Conservation (phyloP, 1,140 invertebrate species). For the Vanessa tameamea region DNA sequence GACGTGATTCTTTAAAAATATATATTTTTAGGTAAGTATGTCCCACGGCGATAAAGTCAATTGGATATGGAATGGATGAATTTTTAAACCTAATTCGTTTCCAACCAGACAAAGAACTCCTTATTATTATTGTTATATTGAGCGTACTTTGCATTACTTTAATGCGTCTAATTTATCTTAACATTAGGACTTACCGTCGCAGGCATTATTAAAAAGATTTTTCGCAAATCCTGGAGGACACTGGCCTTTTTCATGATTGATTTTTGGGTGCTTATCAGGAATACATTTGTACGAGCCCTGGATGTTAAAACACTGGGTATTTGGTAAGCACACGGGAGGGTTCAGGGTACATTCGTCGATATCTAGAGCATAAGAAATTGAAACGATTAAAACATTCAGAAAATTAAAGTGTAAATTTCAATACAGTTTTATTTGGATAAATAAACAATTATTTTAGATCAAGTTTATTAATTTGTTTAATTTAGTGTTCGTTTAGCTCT, state of each 20-base stretch:
- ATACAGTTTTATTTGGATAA: too few relatives aligned
- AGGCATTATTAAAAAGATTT: conserved; percentile 82
- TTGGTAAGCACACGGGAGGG: conserved; percentile 81
- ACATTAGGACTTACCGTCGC: conserved; percentile 83
- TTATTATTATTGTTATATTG: too few relatives aligned
- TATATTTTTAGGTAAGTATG: too few relatives aligned
- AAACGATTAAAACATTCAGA: neutral
- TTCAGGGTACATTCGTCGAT: conserved; percentile 86
- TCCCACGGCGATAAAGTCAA: too few relatives aligned
- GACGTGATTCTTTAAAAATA: too few relatives aligned
- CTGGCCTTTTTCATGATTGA: conserved; percentile 47
- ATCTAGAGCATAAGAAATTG: conserved; percentile 77
- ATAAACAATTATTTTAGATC: too few relatives aligned
- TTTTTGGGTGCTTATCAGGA: conserved; percentile 48
- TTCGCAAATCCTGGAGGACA: conserved; percentile 85
- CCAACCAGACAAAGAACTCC: too few relatives aligned
- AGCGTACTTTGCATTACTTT: neutral
- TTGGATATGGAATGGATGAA: too few relatives aligned
- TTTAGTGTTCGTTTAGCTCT: neutral
- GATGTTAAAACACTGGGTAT: conserved; percentile 82
- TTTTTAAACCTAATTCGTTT: too few relatives aligned
- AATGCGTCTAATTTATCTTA: neutral
- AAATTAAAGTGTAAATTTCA: neutral
- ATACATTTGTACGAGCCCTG: conserved; percentile 82
- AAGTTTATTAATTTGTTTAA: too few relatives aligned